A percentile compares a stretch with the other conserved stretches of the same genome.
phyloP scores from a whole-genome alignment of 1,140 invertebrate genomes.

The Caenorhabditis remanei region DNA sequence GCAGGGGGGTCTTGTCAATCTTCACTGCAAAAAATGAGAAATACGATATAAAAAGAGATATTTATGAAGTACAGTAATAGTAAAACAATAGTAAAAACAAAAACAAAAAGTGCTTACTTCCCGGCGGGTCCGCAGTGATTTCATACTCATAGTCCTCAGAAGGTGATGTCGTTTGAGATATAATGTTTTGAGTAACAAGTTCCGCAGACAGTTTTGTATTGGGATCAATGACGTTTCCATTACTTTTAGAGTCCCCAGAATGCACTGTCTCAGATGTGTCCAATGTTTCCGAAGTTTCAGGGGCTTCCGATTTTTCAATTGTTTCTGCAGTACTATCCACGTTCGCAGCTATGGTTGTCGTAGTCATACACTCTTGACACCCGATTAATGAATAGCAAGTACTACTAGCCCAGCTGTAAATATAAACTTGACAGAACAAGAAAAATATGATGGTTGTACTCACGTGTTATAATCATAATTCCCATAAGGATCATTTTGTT shows the following conservation, averaged over 20 bases:
- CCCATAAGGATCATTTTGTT: background rate
- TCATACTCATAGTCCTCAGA: constrained; percentile 47
- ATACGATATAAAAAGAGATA: too few species aligned
- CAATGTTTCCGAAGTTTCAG: background rate
- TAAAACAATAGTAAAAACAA: background rate
- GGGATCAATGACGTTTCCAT: background rate
- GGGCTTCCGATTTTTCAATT: background rate
- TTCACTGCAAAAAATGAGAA: constrained; percentile 5
- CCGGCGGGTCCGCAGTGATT: constrained; percentile 26
- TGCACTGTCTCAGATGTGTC: background rate
- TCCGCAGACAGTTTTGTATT: constrained; percentile 3
- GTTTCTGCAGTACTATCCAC: background rate
- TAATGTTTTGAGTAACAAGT: background rate
- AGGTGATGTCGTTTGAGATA: background rate
- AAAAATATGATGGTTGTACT: background rate
- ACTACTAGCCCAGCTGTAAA: constrained; percentile 21
- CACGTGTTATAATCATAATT: constrained; percentile 33
- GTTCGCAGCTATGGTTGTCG: background rate
- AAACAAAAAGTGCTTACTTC: background rate
- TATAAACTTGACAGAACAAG: background rate
- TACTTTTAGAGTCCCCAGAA: constrained; percentile 17
- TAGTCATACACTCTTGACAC: constrained; percentile 28
- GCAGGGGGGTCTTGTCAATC: constrained; percentile 27
- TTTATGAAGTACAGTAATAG: background rate
- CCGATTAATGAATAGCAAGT: constrained; percentile 39